Evolutionary conservation across 2,113 vertebrate species (phyloP).

Genomic region (Sturnus vulgaris): DNA sequence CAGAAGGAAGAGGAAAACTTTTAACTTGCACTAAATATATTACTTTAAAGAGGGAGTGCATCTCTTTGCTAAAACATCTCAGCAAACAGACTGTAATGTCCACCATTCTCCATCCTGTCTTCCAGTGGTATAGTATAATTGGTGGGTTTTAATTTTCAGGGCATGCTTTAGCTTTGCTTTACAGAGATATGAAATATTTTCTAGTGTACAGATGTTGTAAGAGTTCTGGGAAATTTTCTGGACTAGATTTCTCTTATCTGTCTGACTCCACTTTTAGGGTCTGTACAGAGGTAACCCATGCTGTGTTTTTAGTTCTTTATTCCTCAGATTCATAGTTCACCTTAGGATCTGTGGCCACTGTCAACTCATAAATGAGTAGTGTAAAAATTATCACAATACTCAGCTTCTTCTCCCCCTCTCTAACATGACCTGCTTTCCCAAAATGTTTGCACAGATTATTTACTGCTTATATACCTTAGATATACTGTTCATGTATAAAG

Average conservation of each 20-base stretch:
- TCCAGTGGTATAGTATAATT: not conserved
- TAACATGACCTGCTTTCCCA: not conserved
- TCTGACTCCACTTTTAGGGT: not conserved
- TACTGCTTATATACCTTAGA: not conserved
- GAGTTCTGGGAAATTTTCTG: not conserved
- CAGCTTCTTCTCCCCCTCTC: not conserved
- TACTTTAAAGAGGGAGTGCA: not conserved
- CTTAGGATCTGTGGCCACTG: not conserved
- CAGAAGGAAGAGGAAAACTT: not conserved
- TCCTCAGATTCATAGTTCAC: not conserved
- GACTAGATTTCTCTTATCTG: not conserved
- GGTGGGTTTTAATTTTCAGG: not conserved
- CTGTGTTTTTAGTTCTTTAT: not conserved
- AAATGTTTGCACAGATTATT: not conserved
- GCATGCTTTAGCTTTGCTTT: not conserved
- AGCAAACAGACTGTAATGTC: not conserved
- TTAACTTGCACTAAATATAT: not conserved
- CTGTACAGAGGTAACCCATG: not conserved
- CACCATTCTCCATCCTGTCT: not conserved
- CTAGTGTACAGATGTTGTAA: not conserved
- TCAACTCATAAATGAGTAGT: not conserved
- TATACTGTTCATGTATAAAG: not conserved
- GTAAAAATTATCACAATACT: not conserved
- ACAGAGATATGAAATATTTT: not conserved
- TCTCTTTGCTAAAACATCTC: not conserved